Evolutionary conservation across 2,113 vertebrate species (phyloP).

Genomic region (Serilophus lunatus): DNA sequence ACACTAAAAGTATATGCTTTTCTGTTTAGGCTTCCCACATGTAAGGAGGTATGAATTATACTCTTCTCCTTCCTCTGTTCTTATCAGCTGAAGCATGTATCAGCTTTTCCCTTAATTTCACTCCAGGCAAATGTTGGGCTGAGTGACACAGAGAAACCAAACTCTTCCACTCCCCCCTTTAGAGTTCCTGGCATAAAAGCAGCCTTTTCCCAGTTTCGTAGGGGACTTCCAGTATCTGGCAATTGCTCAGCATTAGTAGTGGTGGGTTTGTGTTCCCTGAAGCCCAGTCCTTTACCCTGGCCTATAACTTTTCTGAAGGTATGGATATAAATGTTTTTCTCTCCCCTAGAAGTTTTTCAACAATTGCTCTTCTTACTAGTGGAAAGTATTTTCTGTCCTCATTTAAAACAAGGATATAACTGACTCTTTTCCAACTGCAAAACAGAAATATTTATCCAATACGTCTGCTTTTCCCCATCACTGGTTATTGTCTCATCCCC

Average conservation of each 20-base stretch:
- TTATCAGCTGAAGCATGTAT: neutral
- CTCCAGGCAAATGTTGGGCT: neutral
- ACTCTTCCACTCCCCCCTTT: neutral
- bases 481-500: neutral
- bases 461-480: neutral
- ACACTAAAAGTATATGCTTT: neutral
- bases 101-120: neutral
- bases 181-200: neutral
- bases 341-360: neutral
- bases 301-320: neutral
- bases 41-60: neutral
- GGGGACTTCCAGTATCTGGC: neutral
- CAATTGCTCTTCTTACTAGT: neutral
- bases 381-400: neutral
- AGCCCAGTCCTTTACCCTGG: neutral
- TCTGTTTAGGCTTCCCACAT: neutral
- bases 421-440: neutral
- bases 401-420: neutral
- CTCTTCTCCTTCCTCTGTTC: neutral
- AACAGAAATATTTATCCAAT: neutral
- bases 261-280: neutral
- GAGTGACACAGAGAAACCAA: neutral
- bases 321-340: neutral
- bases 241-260: neutral
- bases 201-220: neutral